These are phyloP conservation scores for Osedax fenrisi DNA, from an alignment of 2,888 invertebrate genomes.

Conservation along the genomic window DNA sequence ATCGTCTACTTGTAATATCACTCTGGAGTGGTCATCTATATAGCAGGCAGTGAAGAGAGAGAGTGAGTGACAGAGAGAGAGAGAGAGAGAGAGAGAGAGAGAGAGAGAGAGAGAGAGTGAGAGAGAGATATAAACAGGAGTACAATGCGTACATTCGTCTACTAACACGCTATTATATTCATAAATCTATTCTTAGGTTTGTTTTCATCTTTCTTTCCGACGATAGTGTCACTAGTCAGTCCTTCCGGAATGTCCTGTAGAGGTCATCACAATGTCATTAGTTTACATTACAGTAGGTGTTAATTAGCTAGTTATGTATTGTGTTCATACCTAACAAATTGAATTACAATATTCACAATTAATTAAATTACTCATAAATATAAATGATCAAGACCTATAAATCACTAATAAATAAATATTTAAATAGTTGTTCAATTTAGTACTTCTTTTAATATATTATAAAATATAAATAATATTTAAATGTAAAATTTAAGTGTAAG, in stretches of 20 bases:
- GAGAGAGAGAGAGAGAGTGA: background rate
- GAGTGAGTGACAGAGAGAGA: background rate
- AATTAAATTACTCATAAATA: background rate
- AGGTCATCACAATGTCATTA: too few relatives aligned
- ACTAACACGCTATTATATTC: slow-evolving; percentile 38
- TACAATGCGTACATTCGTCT: too few relatives aligned
- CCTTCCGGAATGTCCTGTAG: slow-evolving; percentile 36
- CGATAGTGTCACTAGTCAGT: slow-evolving; percentile 25
- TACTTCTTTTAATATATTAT: too few relatives aligned
- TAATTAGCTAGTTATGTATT: too few relatives aligned
- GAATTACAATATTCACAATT: too few relatives aligned
- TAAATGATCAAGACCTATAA: background rate
- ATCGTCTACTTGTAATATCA: slow-evolving; percentile 41
- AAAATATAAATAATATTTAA: too few relatives aligned
- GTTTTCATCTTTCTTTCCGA: slow-evolving; percentile 33
- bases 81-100: background rate
- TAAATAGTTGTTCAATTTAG: too few relatives aligned
- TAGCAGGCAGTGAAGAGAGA: slow-evolving; percentile 15
- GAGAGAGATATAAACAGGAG: background rate
- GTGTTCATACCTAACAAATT: too few relatives aligned
- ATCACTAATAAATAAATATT: too few relatives aligned
- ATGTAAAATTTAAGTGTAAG: too few relatives aligned
- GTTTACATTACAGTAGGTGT: too few relatives aligned
- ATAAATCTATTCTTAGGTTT: slow-evolving; percentile 37
- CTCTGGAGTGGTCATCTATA: slow-evolving; percentile 48